These are phyloP conservation scores for Caenorhabditis latens DNA, from an alignment of 1,140 invertebrate species.

Conservation along the genomic window DNA sequence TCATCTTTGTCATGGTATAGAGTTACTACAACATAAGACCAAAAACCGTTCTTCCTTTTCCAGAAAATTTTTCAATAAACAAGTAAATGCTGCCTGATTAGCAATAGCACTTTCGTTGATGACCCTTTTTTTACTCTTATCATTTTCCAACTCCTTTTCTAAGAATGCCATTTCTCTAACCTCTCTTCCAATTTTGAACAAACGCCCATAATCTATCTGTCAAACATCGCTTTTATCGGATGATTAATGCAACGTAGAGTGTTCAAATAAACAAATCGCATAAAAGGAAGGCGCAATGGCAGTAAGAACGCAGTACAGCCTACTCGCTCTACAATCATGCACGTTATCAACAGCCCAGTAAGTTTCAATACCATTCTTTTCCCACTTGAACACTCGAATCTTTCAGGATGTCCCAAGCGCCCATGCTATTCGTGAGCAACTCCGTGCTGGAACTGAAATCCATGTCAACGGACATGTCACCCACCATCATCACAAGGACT, in stretches of 20 bases:
- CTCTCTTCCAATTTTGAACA: not conserved
- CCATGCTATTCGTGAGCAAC: slow-evolving; percentile 57
- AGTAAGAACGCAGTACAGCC: slow-evolving; percentile 33
- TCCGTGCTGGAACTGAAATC: slow-evolving; percentile 59
- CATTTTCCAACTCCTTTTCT: not conserved
- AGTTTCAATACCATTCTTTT: slow-evolving; percentile 8
- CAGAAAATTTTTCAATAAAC: slow-evolving; percentile 7
- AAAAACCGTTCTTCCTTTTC: not conserved
- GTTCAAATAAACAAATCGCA: slow-evolving; percentile 43
- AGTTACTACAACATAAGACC: not conserved
- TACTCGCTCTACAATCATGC: slow-evolving; percentile 44
- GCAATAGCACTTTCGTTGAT: slow-evolving; percentile 13
- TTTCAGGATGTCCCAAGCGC: slow-evolving; percentile 58
- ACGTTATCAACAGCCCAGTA: slow-evolving; percentile 54
- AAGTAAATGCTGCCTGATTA: slow-evolving; percentile 5
- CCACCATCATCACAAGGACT: slow-evolving; percentile 60
- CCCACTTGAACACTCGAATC: not conserved
- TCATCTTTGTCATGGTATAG: not conserved
- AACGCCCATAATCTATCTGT: slow-evolving; percentile 47
- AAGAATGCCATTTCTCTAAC: not conserved
- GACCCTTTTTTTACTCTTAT: slow-evolving; percentile 12
- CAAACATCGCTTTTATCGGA: slow-evolving; percentile 43
- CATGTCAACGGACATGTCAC: slow-evolving; percentile 56
- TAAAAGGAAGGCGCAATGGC: slow-evolving; percentile 16
- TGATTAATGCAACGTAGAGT: slow-evolving; percentile 50